These are phyloP conservation scores for Empis livida DNA, from an alignment of 2,888 invertebrate species.

Conservation along the genomic window DNA sequence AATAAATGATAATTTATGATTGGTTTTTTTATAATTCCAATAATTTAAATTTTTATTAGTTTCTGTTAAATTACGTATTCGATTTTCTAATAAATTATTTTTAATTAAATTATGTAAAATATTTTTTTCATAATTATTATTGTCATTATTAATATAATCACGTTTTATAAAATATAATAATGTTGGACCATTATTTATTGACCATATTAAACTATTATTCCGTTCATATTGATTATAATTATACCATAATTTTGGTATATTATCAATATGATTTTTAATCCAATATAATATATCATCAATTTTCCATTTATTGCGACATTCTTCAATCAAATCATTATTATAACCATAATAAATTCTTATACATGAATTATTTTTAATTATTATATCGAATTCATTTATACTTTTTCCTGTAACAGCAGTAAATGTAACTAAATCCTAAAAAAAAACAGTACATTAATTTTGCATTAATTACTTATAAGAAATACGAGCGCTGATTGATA, in stretches of 20 bases:
- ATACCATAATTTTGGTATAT: neutral
- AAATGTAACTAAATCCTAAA: no score
- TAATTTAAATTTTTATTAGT: no score
- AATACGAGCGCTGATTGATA: no score
- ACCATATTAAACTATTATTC: neutral
- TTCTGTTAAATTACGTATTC: no score
- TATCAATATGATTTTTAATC: neutral
- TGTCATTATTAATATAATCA: neutral
- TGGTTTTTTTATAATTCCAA: neutral
- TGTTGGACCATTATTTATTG: neutral
- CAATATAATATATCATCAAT: neutral
- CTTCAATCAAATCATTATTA: no score
- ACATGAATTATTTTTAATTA: conserved; percentile 15
- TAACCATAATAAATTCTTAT: no score
- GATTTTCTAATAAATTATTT: no score
- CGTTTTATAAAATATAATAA: neutral
- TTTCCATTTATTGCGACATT: neutral
- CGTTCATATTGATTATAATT: neutral
- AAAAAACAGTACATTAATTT: no score
- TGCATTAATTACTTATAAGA: no score
- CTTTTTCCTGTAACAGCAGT: conserved; percentile 48
- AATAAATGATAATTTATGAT: neutral
- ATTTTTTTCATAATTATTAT: no score
- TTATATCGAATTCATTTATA: conserved; percentile 38
- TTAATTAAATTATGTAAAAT: no score